Evolutionary conservation across 64 coral and sea anemone species (phyloP).

Genomic region (Orbicella faveolata): DNA sequence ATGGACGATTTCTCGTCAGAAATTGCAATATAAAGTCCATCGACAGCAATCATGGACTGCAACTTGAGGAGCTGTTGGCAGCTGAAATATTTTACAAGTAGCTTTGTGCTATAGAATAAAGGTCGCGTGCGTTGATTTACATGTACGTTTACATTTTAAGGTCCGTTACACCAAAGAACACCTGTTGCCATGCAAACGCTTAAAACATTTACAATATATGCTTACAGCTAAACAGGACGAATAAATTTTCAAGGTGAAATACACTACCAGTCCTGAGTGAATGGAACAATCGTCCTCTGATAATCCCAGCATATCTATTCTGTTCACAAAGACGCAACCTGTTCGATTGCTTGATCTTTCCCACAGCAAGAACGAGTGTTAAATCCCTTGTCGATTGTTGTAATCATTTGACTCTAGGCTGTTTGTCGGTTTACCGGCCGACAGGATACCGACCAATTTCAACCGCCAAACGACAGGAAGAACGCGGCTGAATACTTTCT

Average conservation of each 20-base stretch:
- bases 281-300: background rate
- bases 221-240: background rate
- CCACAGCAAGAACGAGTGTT: background rate
- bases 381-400: background rate
- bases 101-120: background rate
- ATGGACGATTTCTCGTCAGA: background rate
- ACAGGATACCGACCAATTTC: background rate
- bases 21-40: background rate
- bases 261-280: background rate
- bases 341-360: background rate
- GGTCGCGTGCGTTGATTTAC: background rate
- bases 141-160: background rate
- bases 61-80: too few relatives aligned
- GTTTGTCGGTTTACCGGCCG: background rate
- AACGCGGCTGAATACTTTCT: background rate
- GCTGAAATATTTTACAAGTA: too few relatives aligned
- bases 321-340: background rate
- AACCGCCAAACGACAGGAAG: background rate
- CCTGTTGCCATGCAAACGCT: background rate
- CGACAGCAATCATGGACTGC: too few relatives aligned
- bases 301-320: background rate
- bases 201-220: background rate
- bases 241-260: background rate
- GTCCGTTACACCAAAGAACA: background rate
- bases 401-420: background rate